phyloP scores from a whole-genome alignment of 2,888 invertebrate genomes.

The Deladenus siricidicola region DNA sequence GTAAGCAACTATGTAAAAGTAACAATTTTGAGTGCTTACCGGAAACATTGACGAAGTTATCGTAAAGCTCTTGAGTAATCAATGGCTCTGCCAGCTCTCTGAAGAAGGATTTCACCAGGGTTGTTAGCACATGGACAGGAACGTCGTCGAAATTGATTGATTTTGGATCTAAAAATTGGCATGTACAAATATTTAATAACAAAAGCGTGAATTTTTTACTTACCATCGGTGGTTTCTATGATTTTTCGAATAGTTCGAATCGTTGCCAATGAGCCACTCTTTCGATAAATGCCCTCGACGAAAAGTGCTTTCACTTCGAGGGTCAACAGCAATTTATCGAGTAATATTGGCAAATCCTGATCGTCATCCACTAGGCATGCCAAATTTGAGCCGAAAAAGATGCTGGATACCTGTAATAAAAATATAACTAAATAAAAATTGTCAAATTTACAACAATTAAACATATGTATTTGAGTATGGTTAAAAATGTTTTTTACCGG shows the following conservation, averaged over 20 bases:
- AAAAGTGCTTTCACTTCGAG: constrained; percentile 85
- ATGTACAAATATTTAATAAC: background rate
- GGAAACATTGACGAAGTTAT: constrained; percentile 82
- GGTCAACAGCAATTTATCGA: constrained; percentile 72
- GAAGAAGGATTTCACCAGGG: constrained; percentile 77
- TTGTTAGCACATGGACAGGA: constrained; percentile 80
- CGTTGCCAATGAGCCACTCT: constrained; percentile 63
- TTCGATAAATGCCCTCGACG: constrained; percentile 84
- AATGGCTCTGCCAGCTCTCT: constrained; percentile 86
- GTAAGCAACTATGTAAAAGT: background rate
- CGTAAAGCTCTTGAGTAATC: constrained; percentile 83
- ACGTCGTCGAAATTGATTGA: constrained; percentile 66
- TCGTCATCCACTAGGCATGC: constrained; percentile 58
- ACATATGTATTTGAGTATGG: background rate
- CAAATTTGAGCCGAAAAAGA: constrained; percentile 75
- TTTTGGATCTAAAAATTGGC: constrained; percentile 1
- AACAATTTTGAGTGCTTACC: constrained; percentile 47
- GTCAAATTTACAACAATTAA: background rate
- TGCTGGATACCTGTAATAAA: constrained; percentile 29
- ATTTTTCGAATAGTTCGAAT: constrained; percentile 54
- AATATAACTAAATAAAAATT: no score
- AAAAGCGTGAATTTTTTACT: constrained; percentile 9
- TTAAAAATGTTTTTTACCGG: constrained; percentile 3
- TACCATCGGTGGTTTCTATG: constrained; percentile 56
- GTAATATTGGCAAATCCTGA: constrained; percentile 64